Base-by-base conservation (phyloP, 2,888 invertebrate genomes). In the Trilocha varians region DNA sequence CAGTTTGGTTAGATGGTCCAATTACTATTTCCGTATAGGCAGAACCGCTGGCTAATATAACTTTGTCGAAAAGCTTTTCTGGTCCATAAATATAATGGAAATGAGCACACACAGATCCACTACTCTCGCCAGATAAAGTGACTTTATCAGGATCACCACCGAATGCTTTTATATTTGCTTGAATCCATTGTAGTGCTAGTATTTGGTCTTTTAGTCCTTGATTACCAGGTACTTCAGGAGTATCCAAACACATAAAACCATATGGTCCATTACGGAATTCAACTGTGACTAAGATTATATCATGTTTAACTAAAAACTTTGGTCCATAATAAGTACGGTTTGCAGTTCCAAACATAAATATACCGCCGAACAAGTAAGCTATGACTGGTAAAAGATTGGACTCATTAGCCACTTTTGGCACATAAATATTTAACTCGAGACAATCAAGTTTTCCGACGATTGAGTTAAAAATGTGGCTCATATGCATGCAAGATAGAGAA, bases 181-280 rank as follows among this genome's bases (percentile, higher is more conserved):
- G 13, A 57, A 17, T 0, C 75, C 76, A 78, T 44, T 52, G 55
- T 6, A 76, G 16, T 5, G 68, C 76, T 13, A 57, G 17, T 0
- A 58, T 39, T 46, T 75, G 77, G 43, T 78, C 76, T 53, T 70
- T 74, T 1, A 75, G 45, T 0, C 74, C 75, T 43, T 71, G 68
- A 35, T 76, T 78, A 1, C 77, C 78, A 1, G 75, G 68, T 0
- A 70, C 58, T 35, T 65, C 69, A 2, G 70, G 67, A 6, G 52
- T 66, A 17, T 70, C 63, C 0, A 72, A 47, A 34, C 75, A 75
- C 65, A 74, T 67, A 44, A 74, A 74, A 0, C 76, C 76, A 13
- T 70, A 75, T 1, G 67, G 59, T 0, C 72, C 72, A 0, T 69
- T 5, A 3, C 75, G 60, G 43, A 74, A 75, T 38, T 73, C 73